phyloP scores from a whole-genome alignment of 2,888 invertebrate species.

The Mimachlamys varia region DNA sequence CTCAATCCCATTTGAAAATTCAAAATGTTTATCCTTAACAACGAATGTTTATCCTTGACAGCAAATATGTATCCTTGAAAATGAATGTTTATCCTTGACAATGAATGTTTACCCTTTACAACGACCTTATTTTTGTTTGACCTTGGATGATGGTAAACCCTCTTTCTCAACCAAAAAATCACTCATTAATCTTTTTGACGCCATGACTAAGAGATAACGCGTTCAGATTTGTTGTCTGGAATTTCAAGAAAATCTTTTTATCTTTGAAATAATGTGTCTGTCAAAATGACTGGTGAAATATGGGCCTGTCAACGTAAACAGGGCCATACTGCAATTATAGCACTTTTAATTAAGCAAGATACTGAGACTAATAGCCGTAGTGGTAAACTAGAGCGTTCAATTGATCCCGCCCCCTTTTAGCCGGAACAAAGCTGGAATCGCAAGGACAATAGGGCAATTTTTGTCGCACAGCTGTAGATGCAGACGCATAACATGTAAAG shows the following conservation, averaged over 20 bases:
- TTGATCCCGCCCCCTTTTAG: neutral
- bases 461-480: conserved; percentile 21
- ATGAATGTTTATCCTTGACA: neutral
- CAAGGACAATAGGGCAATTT: neutral
- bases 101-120: neutral
- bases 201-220: neutral
- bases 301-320: neutral
- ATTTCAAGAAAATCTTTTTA: conserved; percentile 11
- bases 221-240: neutral
- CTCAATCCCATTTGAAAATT: too few relatives aligned
- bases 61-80: too few relatives aligned
- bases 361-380: neutral
- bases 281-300: neutral
- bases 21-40: neutral
- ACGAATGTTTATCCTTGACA: neutral
- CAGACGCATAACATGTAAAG: neutral
- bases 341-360: conserved; percentile 34
- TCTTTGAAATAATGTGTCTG: neutral
- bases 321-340: neutral
- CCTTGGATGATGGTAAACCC: neutral
- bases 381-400: neutral
- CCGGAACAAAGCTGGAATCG: neutral
- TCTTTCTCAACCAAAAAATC: neutral
- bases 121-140: neutral
- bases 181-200: neutral